Percentiles rank a stretch among this genome's conserved stretches.
These are phyloP conservation scores for Eupithecia abbreviata DNA, from an alignment of 2,888 invertebrate species.

Conservation along the genomic window DNA sequence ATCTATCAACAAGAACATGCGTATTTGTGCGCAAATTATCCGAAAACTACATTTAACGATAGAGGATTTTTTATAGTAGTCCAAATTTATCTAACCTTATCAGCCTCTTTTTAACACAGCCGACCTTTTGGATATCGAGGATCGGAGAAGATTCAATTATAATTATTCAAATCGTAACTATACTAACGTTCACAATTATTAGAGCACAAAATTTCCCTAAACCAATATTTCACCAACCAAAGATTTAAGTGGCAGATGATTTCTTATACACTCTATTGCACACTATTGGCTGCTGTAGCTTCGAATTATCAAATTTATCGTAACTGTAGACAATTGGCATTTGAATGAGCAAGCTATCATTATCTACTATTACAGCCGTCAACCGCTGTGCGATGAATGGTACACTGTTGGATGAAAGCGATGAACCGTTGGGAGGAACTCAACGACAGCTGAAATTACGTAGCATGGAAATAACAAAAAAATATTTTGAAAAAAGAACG, in stretches of 20 bases:
- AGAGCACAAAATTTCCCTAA: too few relatives aligned
- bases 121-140: too few relatives aligned
- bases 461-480: neutral
- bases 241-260: neutral
- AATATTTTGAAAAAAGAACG: neutral
- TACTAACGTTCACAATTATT: too few relatives aligned
- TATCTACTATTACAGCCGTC: constrained; percentile 63
- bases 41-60: too few relatives aligned
- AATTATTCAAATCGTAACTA: too few relatives aligned
- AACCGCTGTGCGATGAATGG: constrained; percentile 60
- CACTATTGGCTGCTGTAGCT: constrained; percentile 39
- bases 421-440: constrained; percentile 62
- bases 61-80: too few relatives aligned
- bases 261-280: neutral
- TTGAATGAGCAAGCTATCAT: constrained; percentile 54
- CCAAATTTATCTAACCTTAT: too few relatives aligned
- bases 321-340: constrained; percentile 62
- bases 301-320: constrained; percentile 64
- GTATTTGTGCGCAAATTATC: too few relatives aligned
- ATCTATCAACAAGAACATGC: neutral
- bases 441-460: constrained; percentile 38
- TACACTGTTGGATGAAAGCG: constrained; percentile 47
- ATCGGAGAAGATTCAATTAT: too few relatives aligned
- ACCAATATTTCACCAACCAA: neutral
- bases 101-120: too few relatives aligned